A percentile compares a stretch with the other conserved stretches of the same genome.
Evolutionary conservation across 1,140 invertebrate genomes (phyloP).

Genomic region (Drosophila cardini): DNA sequence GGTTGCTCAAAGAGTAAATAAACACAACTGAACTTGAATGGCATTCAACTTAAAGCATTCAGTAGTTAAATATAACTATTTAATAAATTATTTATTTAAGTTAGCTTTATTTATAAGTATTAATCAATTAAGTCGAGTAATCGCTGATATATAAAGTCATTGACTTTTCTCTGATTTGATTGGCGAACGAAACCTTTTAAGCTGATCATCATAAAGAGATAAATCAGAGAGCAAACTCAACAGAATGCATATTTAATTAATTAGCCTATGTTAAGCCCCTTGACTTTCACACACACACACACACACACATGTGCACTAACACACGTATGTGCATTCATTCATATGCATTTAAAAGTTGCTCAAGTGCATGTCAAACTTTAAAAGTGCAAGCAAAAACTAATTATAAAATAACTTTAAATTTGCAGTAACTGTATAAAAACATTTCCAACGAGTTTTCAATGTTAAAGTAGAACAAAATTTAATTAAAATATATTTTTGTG

Average conservation of each 20-base stretch:
- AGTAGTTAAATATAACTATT: no score
- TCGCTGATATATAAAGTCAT: conserved; percentile 32
- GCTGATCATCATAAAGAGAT: conserved; percentile 41
- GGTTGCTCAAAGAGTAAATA: not conserved
- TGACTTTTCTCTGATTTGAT: conserved; percentile 36
- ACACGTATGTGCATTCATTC: conserved; percentile 1
- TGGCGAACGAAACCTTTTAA: conserved; percentile 54
- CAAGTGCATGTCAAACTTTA: conserved; percentile 62
- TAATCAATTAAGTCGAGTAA: conserved; percentile 63
- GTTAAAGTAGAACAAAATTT: conserved; percentile 37
- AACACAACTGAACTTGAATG: no score
- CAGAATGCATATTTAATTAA: conserved; percentile 58
- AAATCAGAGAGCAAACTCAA: conserved; percentile 9
- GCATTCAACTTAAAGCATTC: no score
- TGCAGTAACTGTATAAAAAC: conserved; percentile 15
- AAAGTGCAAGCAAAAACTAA: conserved; percentile 59
- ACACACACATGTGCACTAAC: not conserved
- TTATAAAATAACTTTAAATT: conserved; percentile 39
- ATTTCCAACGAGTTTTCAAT: conserved; percentile 40
- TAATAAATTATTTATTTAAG: not conserved
- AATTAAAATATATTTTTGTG: not conserved
- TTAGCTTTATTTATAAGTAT: no score
- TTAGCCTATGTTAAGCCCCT: conserved; percentile 30
- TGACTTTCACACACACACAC: conserved; percentile 13
- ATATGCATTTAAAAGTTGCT: conserved; percentile 44